Evolutionary conservation across 2,113 vertebrate genomes (phyloP).

Genomic region (Rhabdomys dilectus): DNA sequence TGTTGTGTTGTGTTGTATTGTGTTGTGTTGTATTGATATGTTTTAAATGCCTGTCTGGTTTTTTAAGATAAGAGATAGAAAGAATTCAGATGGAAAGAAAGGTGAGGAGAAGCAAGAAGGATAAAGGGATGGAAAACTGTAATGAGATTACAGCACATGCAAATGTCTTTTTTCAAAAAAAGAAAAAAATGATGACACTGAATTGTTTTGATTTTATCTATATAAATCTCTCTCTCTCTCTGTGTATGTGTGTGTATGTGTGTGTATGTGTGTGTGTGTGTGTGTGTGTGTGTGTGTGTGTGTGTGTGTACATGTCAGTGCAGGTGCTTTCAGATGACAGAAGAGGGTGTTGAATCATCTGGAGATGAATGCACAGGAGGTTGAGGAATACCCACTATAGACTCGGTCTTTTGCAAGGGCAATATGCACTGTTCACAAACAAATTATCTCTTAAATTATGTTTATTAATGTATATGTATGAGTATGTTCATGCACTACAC

Average conservation of each 20-base stretch:
- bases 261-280: neutral
- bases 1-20: neutral
- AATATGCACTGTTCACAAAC: neutral
- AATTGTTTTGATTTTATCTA: neutral
- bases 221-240: too few species aligned
- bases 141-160: neutral
- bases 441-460: neutral
- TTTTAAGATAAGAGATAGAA: neutral
- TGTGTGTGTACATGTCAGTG: neutral
- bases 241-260: too few species aligned
- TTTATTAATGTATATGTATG: neutral
- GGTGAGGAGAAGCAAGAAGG: neutral
- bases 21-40: neutral
- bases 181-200: neutral
- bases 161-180: neutral
- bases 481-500: neutral
- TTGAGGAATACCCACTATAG: neutral
- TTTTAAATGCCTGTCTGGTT: neutral
- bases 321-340: neutral
- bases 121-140: neutral
- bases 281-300: neutral
- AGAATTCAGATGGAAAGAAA: neutral
- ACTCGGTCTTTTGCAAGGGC: neutral
- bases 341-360: neutral
- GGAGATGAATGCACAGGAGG: neutral